Evolutionary conservation across 2,113 vertebrate genomes (phyloP).

Genomic region (Silurus asotus): DNA sequence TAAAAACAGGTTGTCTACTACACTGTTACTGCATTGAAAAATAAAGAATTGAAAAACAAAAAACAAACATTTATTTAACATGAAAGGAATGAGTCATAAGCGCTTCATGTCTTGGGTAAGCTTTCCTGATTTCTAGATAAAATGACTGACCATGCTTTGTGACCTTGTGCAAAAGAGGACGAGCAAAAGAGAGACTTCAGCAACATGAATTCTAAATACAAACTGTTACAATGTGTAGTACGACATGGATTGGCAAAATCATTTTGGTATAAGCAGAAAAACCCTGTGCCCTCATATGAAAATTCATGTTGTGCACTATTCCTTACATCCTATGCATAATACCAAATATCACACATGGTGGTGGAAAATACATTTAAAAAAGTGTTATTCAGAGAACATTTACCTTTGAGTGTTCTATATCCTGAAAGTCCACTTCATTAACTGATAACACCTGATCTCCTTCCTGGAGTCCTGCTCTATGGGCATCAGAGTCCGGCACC

Average conservation of each 20-base stretch:
- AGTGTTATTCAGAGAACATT: constrained; percentile 40
- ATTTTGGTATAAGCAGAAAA: not conserved
- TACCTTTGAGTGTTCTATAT: constrained; percentile 96
- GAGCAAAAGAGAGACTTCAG: not conserved
- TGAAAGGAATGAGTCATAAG: not conserved
- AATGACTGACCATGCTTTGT: not conserved
- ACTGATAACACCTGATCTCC: constrained; percentile 97
- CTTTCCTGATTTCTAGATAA: not conserved
- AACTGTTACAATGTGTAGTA: not conserved
- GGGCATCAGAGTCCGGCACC: constrained; percentile 93
- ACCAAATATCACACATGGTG: not conserved
- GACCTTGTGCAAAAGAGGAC: no score
- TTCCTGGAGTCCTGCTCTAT: constrained; percentile 93
- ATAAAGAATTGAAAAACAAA: no score
- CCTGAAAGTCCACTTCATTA: constrained; percentile 97
- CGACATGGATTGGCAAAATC: not conserved
- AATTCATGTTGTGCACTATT: not conserved
- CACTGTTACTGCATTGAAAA: no score
- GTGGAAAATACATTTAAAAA: not conserved
- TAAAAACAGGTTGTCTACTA: not conserved
- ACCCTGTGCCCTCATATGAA: not conserved
- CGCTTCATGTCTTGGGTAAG: not conserved
- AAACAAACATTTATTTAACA: not conserved
- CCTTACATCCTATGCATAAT: not conserved
- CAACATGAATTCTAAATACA: not conserved